Evolutionary conservation across 2,113 vertebrate species (phyloP).

Genomic region (Cottus gobio): DNA sequence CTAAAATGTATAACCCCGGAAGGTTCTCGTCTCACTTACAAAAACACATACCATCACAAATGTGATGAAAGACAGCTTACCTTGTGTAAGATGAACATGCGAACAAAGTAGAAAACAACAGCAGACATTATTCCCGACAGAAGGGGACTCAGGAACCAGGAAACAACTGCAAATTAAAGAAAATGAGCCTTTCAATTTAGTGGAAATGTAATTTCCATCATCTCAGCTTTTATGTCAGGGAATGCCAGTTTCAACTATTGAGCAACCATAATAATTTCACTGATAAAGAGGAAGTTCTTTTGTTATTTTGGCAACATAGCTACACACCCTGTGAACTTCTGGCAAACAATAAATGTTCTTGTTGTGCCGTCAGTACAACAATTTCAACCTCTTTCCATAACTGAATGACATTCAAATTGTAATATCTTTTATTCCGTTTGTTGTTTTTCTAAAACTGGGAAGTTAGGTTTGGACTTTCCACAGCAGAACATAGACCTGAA

Average conservation of each 20-base stretch:
- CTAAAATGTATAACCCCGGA: not conserved
- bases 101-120: constrained; percentile 92
- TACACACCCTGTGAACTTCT: too few species aligned
- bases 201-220: not conserved
- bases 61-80: constrained; percentile 76
- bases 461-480: not conserved
- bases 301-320: not conserved
- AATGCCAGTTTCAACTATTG: not conserved
- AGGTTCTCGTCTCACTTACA: not conserved
- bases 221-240: not conserved
- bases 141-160: constrained; percentile 98
- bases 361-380: not conserved
- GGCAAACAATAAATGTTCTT: not conserved
- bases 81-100: constrained; percentile 91
- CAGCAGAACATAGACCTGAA: not conserved
- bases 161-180: constrained; percentile 85
- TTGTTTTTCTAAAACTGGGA: not conserved
- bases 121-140: constrained; percentile 96
- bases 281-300: not conserved
- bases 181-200: not conserved
- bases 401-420: not conserved
- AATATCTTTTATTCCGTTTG: not conserved
- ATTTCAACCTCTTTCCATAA: not conserved
- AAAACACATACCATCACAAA: not conserved
- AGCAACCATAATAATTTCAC: not conserved